Base-by-base conservation (phyloP, 2,113 vertebrate genomes). In the Chitala chitala region DNA sequence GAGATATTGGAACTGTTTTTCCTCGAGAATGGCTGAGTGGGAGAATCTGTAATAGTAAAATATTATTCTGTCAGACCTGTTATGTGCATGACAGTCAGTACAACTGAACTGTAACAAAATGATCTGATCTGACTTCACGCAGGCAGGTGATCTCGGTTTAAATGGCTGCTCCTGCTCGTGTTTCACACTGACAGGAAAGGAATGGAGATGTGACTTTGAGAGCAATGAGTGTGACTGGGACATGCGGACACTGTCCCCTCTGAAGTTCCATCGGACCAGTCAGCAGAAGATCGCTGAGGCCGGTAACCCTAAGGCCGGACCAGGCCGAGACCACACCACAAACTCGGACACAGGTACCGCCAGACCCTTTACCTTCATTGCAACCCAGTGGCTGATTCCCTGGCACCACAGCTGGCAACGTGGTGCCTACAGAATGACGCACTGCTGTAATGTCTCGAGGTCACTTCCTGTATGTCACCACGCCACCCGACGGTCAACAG, bases 271-370 rank as follows among this genome's bases (percentile, higher is more conserved):
- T 2, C 66, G 83, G 71, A 86, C 81, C 4, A 85, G 5, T 82
- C 90, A 92, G 79, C 8, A 72, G 26, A 71, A 74, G 3, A 81
- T 91, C 46, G 61, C 68, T 0, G 78, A 29, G 40, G 68, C 68
- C 38, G 76, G 12, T 22, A 24, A 83, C 40, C 73, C 54, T 40
- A 1, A 79, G 0, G 36, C 79, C 73, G 83, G 88, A 66, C 95
- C 95, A 0, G 83, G 77, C 1, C 84, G 94, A 51, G 96, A 98
- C 84, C 94, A 98, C 82, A 94, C 90, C 80, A 86, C 0, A 0
- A 95, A 93, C 86, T 93, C 82, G 2, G 76, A 61, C 0, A 26
- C 81, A 73, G 95, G 96, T 96, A 81, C 12, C 0, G 22, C n/a
- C n/a, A 12, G 12, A 38, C n/a, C 40, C 48, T 33, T 26, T 26